Evolutionary conservation across 2,113 vertebrate genomes (phyloP), one percentile per base, ranked within the genome.

Genomic region (Clinocottus analis): DNA sequence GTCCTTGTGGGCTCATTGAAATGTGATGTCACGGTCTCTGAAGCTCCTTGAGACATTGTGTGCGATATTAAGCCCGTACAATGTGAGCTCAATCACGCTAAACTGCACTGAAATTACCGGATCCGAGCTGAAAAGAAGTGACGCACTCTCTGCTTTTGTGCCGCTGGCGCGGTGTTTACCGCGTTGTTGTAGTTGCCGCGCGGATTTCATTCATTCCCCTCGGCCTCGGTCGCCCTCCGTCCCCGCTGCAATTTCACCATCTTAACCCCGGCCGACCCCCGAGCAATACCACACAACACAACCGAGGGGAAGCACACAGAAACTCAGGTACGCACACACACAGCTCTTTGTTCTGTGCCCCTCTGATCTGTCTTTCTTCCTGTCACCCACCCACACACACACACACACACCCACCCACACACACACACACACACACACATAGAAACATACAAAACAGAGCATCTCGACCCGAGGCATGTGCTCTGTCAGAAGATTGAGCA

Each of bases 211-310:
- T 88, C 85, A 72, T 77, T 83, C 79, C 75, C 25, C 19, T 61
- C 79, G 65, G 86, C 70, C 84, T 33, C 12, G n/a, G 25, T 60
- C 11, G 51, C 66, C 85, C 82, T 75, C 67, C 29, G 77, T 62
- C 56, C 53, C 39, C 51, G 83, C 78, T 76, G 80, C 79, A 88
- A 86, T 91, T 86, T 85, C 85, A 83, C 71, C 85, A 27, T 60
- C 84, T 90, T 89, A 86, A 87, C 83, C 92, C 69, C 3, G 4
- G 0, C 4, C 72, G 49, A 72, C 87, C 85, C 87, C 66, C 12
- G 0, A 70, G 63, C 77, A 60, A 25, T 23, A 61, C 8, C 72
- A 37, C 70, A 58, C 67, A 56, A 63, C 39, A 65, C 59, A n/a
- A 35, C 31, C 10, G 31, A 77, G 58, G 19, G 43, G 55, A 77